phyloP scores from a whole-genome alignment of 2,797 vertebrate species.

The Graptemys geographica region DNA sequence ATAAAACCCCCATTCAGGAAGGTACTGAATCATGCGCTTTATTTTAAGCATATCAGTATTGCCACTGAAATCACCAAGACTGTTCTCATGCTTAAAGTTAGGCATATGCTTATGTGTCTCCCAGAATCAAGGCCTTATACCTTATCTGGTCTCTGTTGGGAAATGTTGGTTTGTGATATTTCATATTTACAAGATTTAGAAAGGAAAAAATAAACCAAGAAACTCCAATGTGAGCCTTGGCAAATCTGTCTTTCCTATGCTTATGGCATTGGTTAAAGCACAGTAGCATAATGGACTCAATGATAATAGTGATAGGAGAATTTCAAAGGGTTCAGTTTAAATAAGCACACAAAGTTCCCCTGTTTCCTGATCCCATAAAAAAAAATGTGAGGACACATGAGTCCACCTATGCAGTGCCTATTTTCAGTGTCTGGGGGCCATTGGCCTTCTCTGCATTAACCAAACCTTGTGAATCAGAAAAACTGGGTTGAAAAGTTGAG shows the following conservation, averaged over 20 bases:
- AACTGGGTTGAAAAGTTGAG: background rate
- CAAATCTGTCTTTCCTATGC: background rate
- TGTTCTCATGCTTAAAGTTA: background rate
- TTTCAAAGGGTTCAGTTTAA: rapidly evolving
- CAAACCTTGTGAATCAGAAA: background rate
- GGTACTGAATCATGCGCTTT: background rate
- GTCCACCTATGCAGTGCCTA: background rate
- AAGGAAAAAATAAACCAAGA: rapidly evolving
- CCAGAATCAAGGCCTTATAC: background rate
- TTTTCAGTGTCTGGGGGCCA: background rate
- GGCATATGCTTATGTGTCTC: background rate
- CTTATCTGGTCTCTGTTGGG: rapidly evolving
- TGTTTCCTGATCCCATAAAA: background rate
- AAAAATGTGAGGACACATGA: background rate
- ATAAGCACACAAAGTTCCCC: rapidly evolving
- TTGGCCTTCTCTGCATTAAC: background rate
- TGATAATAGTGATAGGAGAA: background rate
- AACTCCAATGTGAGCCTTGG: background rate
- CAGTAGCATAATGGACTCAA: background rate
- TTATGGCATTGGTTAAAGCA: background rate
- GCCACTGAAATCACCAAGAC: background rate
- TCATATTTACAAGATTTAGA: background rate
- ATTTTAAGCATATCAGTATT: background rate
- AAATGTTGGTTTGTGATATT: background rate
- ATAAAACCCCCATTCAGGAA: background rate